Conservation (phyloP, 2,797 vertebrate species). For the Bufotes viridis region DNA sequence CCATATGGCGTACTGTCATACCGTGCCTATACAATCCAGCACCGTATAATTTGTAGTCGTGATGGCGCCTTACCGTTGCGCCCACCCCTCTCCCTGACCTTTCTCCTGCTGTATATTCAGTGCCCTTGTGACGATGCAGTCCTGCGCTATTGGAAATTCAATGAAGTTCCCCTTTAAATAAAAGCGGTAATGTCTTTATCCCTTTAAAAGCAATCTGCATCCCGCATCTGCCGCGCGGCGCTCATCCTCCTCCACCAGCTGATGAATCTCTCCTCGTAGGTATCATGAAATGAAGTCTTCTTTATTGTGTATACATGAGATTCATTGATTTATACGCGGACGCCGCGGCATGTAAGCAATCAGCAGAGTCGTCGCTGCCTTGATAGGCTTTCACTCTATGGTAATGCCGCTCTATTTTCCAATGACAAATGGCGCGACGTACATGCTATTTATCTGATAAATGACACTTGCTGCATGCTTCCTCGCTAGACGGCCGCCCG, state of each 20-base stretch:
- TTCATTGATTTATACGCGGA: slow-evolving; percentile 25
- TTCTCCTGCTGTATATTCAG: neutral
- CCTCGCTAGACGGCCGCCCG: slow-evolving; percentile 21
- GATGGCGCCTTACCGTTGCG: too few relatives aligned
- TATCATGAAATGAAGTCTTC: slow-evolving; percentile 20
- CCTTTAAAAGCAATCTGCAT: neutral
- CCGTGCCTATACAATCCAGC: too few relatives aligned
- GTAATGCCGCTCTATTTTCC: slow-evolving; percentile 37
- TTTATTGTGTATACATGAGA: slow-evolving; percentile 29
- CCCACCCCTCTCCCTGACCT: too few relatives aligned
- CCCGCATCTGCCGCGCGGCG: neutral
- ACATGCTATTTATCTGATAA: slow-evolving; percentile 53
- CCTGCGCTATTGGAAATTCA: neutral
- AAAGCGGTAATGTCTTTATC: neutral
- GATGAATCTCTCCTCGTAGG: slow-evolving; percentile 16
- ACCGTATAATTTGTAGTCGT: too few relatives aligned
- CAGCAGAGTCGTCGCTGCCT: slow-evolving; percentile 9
- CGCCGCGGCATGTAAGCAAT: slow-evolving; percentile 16
- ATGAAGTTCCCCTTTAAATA: neutral
- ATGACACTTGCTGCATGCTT: slow-evolving; percentile 51
- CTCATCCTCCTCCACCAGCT: neutral
- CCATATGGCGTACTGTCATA: too few relatives aligned
- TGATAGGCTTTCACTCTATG: slow-evolving; percentile 32
- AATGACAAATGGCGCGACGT: slow-evolving; percentile 28
- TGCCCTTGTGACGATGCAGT: neutral